Conservation (phyloP, 2,888 invertebrate genomes). For the Mechanitis messenoides region DNA sequence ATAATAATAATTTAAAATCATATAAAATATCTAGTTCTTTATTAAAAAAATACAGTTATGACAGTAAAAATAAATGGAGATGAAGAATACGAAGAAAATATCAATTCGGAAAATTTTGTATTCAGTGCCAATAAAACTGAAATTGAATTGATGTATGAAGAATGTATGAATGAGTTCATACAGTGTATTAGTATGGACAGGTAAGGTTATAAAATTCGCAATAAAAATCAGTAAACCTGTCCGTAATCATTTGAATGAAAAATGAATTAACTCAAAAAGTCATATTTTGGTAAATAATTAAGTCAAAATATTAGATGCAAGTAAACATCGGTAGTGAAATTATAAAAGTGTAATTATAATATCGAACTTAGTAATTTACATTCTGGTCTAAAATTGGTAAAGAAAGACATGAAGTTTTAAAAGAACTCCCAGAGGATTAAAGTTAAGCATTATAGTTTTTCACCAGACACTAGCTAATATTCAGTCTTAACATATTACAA, state of each 20-base stretch:
- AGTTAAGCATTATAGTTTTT: neutral
- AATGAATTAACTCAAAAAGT: too few species aligned
- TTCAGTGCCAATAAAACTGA: slow-evolving; percentile 35
- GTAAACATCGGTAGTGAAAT: too few species aligned
- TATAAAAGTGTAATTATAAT: too few species aligned
- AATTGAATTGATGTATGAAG: slow-evolving; percentile 37
- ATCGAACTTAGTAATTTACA: too few species aligned
- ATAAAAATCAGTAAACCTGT: slow-evolving; percentile 7
- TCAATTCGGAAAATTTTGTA: slow-evolving; percentile 1
- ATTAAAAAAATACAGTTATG: neutral
- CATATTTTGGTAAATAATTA: too few species aligned
- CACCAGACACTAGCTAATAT: too few species aligned
- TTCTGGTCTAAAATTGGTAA: too few species aligned
- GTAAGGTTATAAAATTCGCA: slow-evolving; percentile 12
- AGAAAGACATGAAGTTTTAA: too few species aligned
- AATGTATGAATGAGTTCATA: slow-evolving; percentile 44
- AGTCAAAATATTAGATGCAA: too few species aligned
- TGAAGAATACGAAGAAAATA: neutral
- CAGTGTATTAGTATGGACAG: slow-evolving; percentile 30
- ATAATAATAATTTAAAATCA: neutral
- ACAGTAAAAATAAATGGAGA: neutral
- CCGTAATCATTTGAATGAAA: too few species aligned
- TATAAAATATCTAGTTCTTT: neutral
- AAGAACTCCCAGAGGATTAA: too few species aligned
- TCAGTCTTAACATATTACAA: too few species aligned